Evolutionary conservation across 2,797 vertebrate genomes (phyloP).

Genomic region (Craterocephalus amniculus): DNA sequence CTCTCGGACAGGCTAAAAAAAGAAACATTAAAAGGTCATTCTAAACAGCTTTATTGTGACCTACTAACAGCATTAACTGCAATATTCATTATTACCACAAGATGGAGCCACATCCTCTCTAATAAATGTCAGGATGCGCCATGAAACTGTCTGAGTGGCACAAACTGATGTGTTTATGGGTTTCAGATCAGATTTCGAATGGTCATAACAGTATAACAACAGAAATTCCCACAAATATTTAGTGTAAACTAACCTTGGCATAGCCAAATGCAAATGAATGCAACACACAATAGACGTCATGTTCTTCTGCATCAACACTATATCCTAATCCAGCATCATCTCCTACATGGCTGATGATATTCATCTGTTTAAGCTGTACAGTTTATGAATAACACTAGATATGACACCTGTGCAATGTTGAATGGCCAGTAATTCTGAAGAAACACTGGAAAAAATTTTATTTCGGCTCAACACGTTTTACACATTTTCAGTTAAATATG

Average conservation of each 20-base stretch:
- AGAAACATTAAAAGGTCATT: conserved; percentile 29
- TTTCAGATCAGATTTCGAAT: neutral
- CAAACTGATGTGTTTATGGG: neutral
- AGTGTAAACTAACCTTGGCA: neutral
- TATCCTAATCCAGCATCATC: too few species aligned
- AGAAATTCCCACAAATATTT: neutral
- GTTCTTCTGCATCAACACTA: neutral
- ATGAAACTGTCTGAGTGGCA: neutral
- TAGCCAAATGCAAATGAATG: neutral
- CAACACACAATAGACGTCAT: neutral
- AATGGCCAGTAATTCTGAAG: too few species aligned
- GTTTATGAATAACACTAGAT: too few species aligned
- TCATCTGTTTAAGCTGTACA: too few species aligned
- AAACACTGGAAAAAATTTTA: too few species aligned
- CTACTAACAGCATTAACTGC: neutral
- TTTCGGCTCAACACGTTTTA: too few species aligned
- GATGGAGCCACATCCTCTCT: conserved; percentile 50
- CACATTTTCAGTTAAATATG: too few species aligned
- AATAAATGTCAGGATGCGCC: neutral
- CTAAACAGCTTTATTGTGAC: neutral
- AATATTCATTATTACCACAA: conserved; percentile 21
- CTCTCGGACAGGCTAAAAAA: neutral
- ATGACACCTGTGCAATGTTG: too few species aligned
- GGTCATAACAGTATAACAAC: neutral
- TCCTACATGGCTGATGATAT: too few species aligned